phyloP scores from a whole-genome alignment of 2,113 vertebrate species.

The Epinephelus lanceolatus region DNA sequence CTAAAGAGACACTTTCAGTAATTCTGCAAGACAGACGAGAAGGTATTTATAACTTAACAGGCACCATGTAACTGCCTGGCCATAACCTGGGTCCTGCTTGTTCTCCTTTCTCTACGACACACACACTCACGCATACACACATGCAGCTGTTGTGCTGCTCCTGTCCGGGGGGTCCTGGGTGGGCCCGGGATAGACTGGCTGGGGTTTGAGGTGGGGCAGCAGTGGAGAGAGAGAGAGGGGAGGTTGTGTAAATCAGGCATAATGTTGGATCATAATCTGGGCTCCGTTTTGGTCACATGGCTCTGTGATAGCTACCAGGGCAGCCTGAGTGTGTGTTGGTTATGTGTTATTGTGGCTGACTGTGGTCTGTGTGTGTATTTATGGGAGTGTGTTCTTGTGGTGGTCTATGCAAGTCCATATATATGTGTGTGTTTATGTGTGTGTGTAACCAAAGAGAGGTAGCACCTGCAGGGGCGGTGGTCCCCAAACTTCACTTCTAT shows the following conservation, averaged over 20 bases:
- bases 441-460: conserved; percentile 47
- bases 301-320: conserved; percentile 65
- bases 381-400: conserved; percentile 50
- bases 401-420: background rate
- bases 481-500: conserved; percentile 64
- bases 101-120: conserved; percentile 4
- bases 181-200: conserved; percentile 15
- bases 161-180: conserved; percentile 63
- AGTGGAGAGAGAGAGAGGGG: conserved; percentile 4
- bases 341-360: conserved; percentile 58
- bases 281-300: conserved; percentile 60
- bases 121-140: conserved; percentile 26
- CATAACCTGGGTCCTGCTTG: conserved; percentile 46
- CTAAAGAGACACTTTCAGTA: conserved; percentile 33
- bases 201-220: conserved; percentile 50
- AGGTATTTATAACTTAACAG: conserved; percentile 67
- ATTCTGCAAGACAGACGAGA: conserved; percentile 35
- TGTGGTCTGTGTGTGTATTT: conserved; percentile 58
- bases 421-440: background rate
- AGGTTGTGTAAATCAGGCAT: conserved; percentile 56
- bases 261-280: conserved; percentile 48
- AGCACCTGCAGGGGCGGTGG: conserved; percentile 65
- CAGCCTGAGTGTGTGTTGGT: conserved; percentile 60
- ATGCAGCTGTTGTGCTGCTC: conserved; percentile 49
- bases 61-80: conserved; percentile 33